These are phyloP conservation scores for Corythoichthys haematopterus DNA, from an alignment of 2,113 vertebrate genomes.

Conservation along the genomic window DNA sequence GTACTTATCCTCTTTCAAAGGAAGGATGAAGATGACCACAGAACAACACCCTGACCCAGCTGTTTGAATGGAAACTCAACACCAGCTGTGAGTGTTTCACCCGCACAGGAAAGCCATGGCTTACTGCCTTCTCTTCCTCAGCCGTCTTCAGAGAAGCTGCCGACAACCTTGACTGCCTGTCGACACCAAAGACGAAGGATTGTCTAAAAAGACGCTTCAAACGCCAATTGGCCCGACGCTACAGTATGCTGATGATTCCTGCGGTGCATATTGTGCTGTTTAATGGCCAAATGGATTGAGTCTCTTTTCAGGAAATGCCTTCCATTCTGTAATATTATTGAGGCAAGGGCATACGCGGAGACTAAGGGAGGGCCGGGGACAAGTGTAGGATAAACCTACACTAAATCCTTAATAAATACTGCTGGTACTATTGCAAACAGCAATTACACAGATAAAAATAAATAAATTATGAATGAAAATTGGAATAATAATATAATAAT, in stretches of 20 bases:
- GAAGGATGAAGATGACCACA: conserved; percentile 44
- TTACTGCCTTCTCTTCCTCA: conserved; percentile 47
- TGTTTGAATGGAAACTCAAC: conserved; percentile 60
- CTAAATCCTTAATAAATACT: too few relatives aligned
- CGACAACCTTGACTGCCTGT: conserved; percentile 34
- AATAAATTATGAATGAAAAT: too few relatives aligned
- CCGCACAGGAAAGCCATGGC: conserved; percentile 62
- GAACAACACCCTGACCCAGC: conserved; percentile 42
- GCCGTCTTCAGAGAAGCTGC: conserved; percentile 39
- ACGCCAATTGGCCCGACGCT: conserved; percentile 18
- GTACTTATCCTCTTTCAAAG: conserved; percentile 53
- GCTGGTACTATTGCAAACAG: too few relatives aligned
- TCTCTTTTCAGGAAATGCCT: conserved; percentile 79
- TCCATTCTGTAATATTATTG: conserved; percentile 58
- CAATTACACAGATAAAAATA: too few relatives aligned
- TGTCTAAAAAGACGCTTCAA: background rate
- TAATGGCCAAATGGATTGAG: conserved; percentile 67
- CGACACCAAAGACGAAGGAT: background rate
- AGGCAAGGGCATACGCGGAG: conserved; percentile 29
- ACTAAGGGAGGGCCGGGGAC: too few relatives aligned
- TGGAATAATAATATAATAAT: too few relatives aligned
- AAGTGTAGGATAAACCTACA: too few relatives aligned
- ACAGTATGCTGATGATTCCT: conserved; percentile 51
- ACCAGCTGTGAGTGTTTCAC: conserved; percentile 46
- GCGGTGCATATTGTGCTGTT: conserved; percentile 66